A percentile compares a stretch with the other conserved stretches of the same genome.
Evolutionary conservation across 2,888 invertebrate genomes (phyloP).

Genomic region (Disparrhopalites patrizii): DNA sequence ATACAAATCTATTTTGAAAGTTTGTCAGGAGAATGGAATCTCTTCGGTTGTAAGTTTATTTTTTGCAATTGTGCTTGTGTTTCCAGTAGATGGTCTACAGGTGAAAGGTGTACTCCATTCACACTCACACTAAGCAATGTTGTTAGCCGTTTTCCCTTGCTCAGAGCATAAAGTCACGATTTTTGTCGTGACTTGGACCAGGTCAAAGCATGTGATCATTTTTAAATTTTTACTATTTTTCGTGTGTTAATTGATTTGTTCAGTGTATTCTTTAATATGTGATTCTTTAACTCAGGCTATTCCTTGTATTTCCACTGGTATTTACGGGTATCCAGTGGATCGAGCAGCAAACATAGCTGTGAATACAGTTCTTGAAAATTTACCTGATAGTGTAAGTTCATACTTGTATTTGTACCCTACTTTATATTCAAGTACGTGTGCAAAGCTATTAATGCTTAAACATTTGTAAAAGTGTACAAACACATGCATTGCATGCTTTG

Average conservation of each 20-base stretch:
- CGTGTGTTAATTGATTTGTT: background rate
- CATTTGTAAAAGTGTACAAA: background rate
- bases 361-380: conserved; percentile 19
- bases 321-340: conserved; percentile 59
- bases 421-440: background rate
- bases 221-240: background rate
- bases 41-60: conserved; percentile 61
- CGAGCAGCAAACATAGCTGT: conserved; percentile 16
- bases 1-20: conserved; percentile 64
- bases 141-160: no score
- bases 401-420: no score
- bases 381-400: conserved; percentile 21
- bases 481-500: background rate
- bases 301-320: conserved; percentile 88
- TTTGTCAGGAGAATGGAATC: conserved; percentile 59
- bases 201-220: no score
- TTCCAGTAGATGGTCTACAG: background rate
- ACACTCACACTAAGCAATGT: no score
- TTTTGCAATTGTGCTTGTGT: no score
- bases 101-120: background rate
- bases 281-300: conserved; percentile 59
- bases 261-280: background rate
- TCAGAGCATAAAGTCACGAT: no score
- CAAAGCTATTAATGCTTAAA: background rate
- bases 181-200: no score